Evolutionary conservation across 2,888 invertebrate species (phyloP).

Genomic region (Eumacrocentrus americanus): DNA sequence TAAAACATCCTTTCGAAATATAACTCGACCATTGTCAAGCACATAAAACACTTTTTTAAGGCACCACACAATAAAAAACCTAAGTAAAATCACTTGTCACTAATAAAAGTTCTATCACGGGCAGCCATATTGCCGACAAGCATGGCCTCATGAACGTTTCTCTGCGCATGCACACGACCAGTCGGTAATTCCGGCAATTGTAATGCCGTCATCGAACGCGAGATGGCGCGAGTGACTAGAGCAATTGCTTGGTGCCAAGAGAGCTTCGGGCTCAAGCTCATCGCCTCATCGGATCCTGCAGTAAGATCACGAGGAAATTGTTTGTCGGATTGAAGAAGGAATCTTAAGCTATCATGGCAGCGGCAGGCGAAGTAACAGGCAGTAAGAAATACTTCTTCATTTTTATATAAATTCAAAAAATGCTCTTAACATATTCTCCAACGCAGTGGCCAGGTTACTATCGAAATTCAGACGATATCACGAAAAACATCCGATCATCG

Average conservation of each 20-base stretch:
- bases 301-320: too few relatives aligned
- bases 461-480: not conserved
- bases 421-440: not conserved
- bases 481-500: not conserved
- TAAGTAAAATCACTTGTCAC: slow-evolving; percentile 49
- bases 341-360: too few relatives aligned
- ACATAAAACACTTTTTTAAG: slow-evolving; percentile 32
- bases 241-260: too few relatives aligned
- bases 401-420: too few relatives aligned
- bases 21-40: slow-evolving; percentile 29
- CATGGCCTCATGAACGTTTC: slow-evolving; percentile 26
- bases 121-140: slow-evolving; percentile 51
- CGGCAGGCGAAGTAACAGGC: not conserved
- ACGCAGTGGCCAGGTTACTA: not conserved
- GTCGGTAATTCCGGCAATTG: not conserved
- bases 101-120: slow-evolving; percentile 46
- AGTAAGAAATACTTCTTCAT: not conserved
- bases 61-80: slow-evolving; percentile 42
- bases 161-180: slow-evolving; percentile 1
- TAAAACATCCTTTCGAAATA: slow-evolving; percentile 36
- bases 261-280: too few relatives aligned
- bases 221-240: not conserved
- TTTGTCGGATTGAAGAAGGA: too few relatives aligned
- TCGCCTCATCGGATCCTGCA: too few relatives aligned
- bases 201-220: not conserved